phyloP scores from a whole-genome alignment of 2,888 invertebrate genomes.

The Thymelicus acteon region DNA sequence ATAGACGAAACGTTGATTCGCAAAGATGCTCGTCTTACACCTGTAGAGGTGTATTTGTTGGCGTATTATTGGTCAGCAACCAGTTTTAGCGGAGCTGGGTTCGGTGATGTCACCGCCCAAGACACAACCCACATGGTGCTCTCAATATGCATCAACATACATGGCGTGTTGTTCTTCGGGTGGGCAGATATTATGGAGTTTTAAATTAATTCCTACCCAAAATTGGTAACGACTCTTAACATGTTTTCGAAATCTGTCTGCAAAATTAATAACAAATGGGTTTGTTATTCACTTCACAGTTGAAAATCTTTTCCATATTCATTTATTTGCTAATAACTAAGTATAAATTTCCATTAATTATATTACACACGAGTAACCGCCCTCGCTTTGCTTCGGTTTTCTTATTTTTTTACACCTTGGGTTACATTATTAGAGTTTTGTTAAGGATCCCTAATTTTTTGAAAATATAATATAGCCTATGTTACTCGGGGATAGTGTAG shows the following conservation, averaged over 20 bases:
- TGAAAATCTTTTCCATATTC: too few relatives aligned
- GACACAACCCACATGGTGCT: constrained; percentile 71
- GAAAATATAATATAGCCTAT: too few relatives aligned
- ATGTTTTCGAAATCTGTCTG: constrained; percentile 20
- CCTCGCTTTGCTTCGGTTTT: too few relatives aligned
- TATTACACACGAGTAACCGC: too few relatives aligned
- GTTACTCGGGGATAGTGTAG: too few relatives aligned
- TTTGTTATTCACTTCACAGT: constrained; percentile 3
- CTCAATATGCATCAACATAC: constrained; percentile 70
- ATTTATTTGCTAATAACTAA: too few relatives aligned
- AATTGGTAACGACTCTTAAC: constrained; percentile 24
- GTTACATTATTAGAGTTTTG: too few relatives aligned
- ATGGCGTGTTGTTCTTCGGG: constrained; percentile 81
- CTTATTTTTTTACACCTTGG: too few relatives aligned
- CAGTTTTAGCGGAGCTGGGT: constrained; percentile 77
- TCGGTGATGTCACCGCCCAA: constrained; percentile 78
- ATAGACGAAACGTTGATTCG: constrained; percentile 63
- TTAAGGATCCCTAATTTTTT: too few relatives aligned
- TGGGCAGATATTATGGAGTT: constrained; percentile 50
- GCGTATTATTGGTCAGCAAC: constrained; percentile 79
- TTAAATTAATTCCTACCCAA: constrained; percentile 38
- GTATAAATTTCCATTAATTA: too few relatives aligned
- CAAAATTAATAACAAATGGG: constrained; percentile 21
- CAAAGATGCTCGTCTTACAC: constrained; percentile 57
- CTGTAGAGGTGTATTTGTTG: constrained; percentile 68